Base-by-base conservation (phyloP, 2,888 invertebrate genomes). In the Adelognathus sp. region DNA sequence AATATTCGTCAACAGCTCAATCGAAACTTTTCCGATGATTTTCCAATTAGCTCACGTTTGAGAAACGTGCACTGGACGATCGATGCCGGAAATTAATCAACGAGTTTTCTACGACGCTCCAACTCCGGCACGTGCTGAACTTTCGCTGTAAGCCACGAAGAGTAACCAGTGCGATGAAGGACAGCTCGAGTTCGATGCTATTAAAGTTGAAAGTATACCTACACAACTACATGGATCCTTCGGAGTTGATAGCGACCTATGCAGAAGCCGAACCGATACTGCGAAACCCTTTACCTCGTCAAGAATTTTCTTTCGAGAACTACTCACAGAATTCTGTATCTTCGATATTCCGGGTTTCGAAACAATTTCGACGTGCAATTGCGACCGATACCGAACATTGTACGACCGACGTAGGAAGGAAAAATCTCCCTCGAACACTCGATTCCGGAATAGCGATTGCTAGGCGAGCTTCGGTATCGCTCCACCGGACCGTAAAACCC, bases 51-150 rank as follows among this genome's bases (percentile, higher is more conserved):
- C 21, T 7, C 24, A 33, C 3, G 18, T 7, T 18, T 4, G 3
- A 33, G 31, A 11, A 6, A 56, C 56, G n/a, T 2, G 14, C 1
- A 16, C 39, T 11, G 6, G 4, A 41, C 1, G 11, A 16, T 14
- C 21, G 29, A 3, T 21, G 29, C 41, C 64, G 64, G 64, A 73
- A 73, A 58, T 73, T 73, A 73, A 66, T 73, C 33, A 33, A 21
- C 56, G 16, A 64, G 64, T 56, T 64, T 24, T 46, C 63, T n/a
- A 9, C 33, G 56, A 29, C 33, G 46, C 33, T 56, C 36, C 24
- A 58, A 44, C 56, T 66, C 36, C 41, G 1, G 11, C 21, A 7
- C n/a, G 11, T 18, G 39, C 36, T 21, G 14, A 21, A 3, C 1
- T 6, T 3, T 50, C n/a, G 21, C 50, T 24, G 7, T 7, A n/a